A percentile compares a stretch with the other conserved stretches of the same genome.
Evolutionary conservation across 2,113 vertebrate species (phyloP).

Genomic region (Oncorhynchus tshawytscha): DNA sequence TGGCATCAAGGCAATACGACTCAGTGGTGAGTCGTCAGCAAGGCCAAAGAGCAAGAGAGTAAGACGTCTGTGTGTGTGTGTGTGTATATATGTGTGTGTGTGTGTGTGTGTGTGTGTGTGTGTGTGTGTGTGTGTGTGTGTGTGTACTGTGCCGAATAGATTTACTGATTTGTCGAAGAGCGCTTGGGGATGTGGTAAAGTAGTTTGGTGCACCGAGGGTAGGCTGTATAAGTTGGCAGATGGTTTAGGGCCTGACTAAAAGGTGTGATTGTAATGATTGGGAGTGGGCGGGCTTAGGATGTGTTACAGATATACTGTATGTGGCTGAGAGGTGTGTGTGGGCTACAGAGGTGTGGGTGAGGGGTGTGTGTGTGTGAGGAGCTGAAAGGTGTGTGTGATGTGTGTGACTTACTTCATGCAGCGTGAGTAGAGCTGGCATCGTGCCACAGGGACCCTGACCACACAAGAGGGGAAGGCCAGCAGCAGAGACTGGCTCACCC

Average conservation of each 20-base stretch:
- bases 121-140: background rate
- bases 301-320: background rate
- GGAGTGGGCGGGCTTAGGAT: background rate
- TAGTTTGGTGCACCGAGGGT: background rate
- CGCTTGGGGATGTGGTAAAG: background rate
- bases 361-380: background rate
- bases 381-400: background rate
- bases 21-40: background rate
- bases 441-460: conserved; percentile 86
- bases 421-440: conserved; percentile 89
- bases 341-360: background rate
- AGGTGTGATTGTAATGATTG: background rate
- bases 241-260: background rate
- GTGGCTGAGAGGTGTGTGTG: background rate
- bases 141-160: background rate
- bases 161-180: background rate
- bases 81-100: conserved; percentile 16
- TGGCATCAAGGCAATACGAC: conserved; percentile 4
- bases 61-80: background rate
- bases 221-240: background rate
- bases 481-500: conserved; percentile 80
- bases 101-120: conserved; percentile 10
- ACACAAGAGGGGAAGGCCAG: conserved; percentile 89
- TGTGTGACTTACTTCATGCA: conserved; percentile 90
- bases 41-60: background rate